phyloP scores from a whole-genome alignment of 1,140 invertebrate species.

The Cheumatopsyche charites region DNA sequence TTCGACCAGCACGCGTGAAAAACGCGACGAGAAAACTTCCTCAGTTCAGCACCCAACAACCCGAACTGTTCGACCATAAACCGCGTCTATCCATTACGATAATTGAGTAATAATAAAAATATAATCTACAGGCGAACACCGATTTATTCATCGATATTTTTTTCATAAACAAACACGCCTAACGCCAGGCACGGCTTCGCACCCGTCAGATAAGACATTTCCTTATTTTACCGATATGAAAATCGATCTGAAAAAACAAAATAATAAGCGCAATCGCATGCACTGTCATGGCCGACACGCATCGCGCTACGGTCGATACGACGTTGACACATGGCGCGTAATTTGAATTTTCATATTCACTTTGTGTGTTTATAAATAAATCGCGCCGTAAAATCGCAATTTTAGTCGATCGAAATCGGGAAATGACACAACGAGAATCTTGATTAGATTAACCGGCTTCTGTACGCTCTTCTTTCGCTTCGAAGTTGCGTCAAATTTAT shows the following conservation, averaged over 20 bases:
- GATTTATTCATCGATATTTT: too few species aligned
- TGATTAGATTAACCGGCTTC: constrained; percentile 4
- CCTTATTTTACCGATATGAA: too few species aligned
- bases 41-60: neutral
- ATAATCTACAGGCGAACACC: too few species aligned
- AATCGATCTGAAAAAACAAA: too few species aligned
- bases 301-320: too few species aligned
- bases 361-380: too few species aligned
- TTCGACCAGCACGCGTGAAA: constrained; percentile 6
- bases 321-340: too few species aligned
- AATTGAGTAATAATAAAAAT: constrained; percentile 22
- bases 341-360: too few species aligned
- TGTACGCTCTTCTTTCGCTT: constrained; percentile 1
- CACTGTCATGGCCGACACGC: too few species aligned
- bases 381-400: neutral
- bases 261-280: too few species aligned
- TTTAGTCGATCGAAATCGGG: constrained; percentile 9
- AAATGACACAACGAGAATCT: constrained; percentile 30
- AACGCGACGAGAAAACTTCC: constrained; percentile 12
- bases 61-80: neutral
- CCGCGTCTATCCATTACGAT: neutral
- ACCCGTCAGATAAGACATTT: neutral
- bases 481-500: neutral
- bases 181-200: neutral
- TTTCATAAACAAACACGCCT: too few species aligned